Percentiles rank a stretch among this genome's conserved stretches.
Evolutionary conservation across 2,888 invertebrate genomes (phyloP).

Genomic region (Hydriomena furcata): DNA sequence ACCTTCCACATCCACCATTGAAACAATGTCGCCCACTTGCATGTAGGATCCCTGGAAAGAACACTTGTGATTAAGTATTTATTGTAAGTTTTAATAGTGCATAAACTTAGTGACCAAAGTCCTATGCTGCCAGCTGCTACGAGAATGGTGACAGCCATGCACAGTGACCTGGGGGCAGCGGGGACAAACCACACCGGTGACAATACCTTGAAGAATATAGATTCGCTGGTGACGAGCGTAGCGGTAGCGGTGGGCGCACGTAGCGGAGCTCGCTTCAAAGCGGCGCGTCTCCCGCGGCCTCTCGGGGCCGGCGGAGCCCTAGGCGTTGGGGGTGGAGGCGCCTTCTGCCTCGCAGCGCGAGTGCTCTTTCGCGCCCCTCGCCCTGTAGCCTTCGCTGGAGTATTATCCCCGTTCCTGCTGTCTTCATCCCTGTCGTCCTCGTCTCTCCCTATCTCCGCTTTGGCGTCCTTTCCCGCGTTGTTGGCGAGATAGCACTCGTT

Average conservation of each 20-base stretch:
- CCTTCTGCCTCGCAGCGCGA: constrained; percentile 78
- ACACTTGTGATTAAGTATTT: no score
- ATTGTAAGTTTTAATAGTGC: no score
- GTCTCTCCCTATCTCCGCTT: constrained; percentile 41
- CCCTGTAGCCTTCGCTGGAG: constrained; percentile 75
- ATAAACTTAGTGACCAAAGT: no score
- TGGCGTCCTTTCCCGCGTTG: constrained; percentile 49
- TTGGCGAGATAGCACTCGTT: constrained; percentile 87
- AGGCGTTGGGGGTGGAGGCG: constrained; percentile 72
- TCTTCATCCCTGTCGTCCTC: constrained; percentile 55
- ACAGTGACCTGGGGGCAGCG: no score
- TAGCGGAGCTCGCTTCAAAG: constrained; percentile 91
- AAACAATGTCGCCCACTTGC: constrained; percentile 96
- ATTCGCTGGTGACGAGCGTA: constrained; percentile 91
- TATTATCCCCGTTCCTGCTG: constrained; percentile 48
- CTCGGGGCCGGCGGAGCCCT: constrained; percentile 86
- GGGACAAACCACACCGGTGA: no score
- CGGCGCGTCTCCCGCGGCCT: constrained; percentile 90
- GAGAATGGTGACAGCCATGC: no score
- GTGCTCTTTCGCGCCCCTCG: constrained; percentile 65
- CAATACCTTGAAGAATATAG: constrained; percentile 81
- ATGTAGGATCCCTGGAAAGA: constrained; percentile 87
- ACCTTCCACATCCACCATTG: constrained; percentile 89
- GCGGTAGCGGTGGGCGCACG: constrained; percentile 92
- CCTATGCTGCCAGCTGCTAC: no score